Evolutionary conservation across 2,113 vertebrate species (phyloP).

Genomic region (Hypocryptadius cinnamomeus): DNA sequence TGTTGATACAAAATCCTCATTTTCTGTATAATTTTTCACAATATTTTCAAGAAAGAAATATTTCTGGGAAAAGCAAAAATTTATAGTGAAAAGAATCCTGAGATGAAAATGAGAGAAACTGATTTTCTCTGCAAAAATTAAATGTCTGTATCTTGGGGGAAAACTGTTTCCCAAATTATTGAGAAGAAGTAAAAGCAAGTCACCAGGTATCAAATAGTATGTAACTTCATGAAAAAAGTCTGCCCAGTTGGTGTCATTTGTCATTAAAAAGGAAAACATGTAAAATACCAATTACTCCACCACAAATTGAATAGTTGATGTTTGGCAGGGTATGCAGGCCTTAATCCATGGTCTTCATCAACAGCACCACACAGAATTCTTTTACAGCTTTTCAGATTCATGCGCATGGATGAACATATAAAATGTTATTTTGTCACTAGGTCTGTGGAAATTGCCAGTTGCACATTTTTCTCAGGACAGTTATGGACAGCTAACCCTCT

Average conservation of each 20-base stretch:
- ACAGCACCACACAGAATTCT: not conserved
- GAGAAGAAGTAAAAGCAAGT: not conserved
- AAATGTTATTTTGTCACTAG: constrained; percentile 18
- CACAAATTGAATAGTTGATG: not conserved
- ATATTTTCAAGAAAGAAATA: not conserved
- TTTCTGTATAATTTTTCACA: not conserved
- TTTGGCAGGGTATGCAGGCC: not conserved
- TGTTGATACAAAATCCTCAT: not conserved
- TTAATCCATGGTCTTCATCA: not conserved
- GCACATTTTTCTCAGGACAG: not conserved
- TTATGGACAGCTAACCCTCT: not conserved
- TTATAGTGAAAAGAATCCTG: not conserved
- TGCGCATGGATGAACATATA: not conserved
- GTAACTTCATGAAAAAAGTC: not conserved
- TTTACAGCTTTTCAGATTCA: not conserved
- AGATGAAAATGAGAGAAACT: not conserved
- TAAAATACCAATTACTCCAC: constrained; percentile 5
- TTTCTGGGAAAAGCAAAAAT: not conserved
- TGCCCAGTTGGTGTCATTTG: not conserved
- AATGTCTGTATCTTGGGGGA: not conserved
- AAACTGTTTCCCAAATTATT: not conserved
- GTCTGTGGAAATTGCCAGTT: not conserved
- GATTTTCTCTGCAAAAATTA: not conserved
- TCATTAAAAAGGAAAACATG: not conserved
- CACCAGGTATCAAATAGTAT: not conserved